Base-by-base conservation (phyloP, 2,113 vertebrate genomes). In the Labrus mixtus region DNA sequence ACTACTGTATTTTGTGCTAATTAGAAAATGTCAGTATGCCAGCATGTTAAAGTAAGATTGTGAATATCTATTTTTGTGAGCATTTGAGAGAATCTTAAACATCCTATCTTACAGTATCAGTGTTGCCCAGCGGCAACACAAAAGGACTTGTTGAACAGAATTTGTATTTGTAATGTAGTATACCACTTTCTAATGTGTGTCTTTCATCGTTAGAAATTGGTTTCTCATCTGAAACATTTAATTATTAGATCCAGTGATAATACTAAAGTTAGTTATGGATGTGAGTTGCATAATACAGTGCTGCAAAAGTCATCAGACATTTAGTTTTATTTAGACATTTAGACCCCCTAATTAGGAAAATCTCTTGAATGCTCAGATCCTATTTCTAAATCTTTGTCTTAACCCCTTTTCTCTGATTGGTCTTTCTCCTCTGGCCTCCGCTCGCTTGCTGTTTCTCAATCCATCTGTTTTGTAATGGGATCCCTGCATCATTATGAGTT, bases 381-480 rank as follows among this genome's bases (percentile, higher is more conserved):
- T 48, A 36, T 91, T 90, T 91, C 80, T 70, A 76, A 75, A 85
- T 85, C 76, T 82, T 89, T 81, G 73, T 85, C 63, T 70, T 79
- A 88, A 82, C 51, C 63, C 29, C 54, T 73, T 90, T 78, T 76
- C 76, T 65, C 61, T 86, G 79, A 85, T 85, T 86, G 82, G 83
- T 84, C 79, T 75, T 55, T 78, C 51, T 76, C 68, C 68, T 48
- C 50, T 61, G 53, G 53, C 74, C 82, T 87, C 63, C 66, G 87
- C 76, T 85, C 78, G 68, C 78, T 82, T 45, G 19, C 70, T 51
- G 22, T 85, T 88, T 89, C 80, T 83, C 81, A 78, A 73, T 86
- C 80, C 88, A 74, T 90, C 72, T 89, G 84, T 92, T 91, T 90
- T 92, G 89, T 87, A 92, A 92, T 72, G 73, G 41, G 75, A 92